Conservation (phyloP, 1,140 invertebrate genomes). For the Rhyacophila brunnea region DNA sequence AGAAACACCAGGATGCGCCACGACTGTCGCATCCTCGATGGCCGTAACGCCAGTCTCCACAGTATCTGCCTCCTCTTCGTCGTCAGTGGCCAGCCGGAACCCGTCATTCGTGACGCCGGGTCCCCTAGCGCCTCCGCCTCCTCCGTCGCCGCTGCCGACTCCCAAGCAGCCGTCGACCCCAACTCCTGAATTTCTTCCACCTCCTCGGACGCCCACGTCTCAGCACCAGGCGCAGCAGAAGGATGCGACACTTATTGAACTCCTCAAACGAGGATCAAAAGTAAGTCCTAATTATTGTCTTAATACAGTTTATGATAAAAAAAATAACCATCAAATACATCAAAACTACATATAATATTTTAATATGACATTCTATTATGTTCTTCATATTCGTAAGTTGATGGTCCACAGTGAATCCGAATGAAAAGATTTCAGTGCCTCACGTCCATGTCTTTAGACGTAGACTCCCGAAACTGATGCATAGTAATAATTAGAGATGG, state of each 20-base stretch:
- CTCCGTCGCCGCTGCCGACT: constrained; percentile 50
- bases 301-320: no score
- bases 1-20: neutral
- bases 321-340: no score
- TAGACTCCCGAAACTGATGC: no score
- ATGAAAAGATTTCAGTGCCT: no score
- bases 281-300: no score
- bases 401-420: no score
- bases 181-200: constrained; percentile 49
- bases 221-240: constrained; percentile 52
- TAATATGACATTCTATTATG: no score
- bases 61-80: no score
- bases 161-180: constrained; percentile 52
- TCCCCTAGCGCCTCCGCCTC: constrained; percentile 57
- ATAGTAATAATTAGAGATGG: no score
- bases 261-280: constrained; percentile 68
- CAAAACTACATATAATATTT: no score
- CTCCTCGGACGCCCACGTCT: constrained; percentile 62
- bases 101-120: constrained; percentile 47
- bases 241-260: constrained; percentile 59
- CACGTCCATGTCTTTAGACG: no score
- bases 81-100: constrained; percentile 31
- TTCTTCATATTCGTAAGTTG: no score
- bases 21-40: neutral
- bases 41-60: neutral